Evolutionary conservation across 1,140 invertebrate species (phyloP).

Genomic region (Acromyrmex heyeri): DNA sequence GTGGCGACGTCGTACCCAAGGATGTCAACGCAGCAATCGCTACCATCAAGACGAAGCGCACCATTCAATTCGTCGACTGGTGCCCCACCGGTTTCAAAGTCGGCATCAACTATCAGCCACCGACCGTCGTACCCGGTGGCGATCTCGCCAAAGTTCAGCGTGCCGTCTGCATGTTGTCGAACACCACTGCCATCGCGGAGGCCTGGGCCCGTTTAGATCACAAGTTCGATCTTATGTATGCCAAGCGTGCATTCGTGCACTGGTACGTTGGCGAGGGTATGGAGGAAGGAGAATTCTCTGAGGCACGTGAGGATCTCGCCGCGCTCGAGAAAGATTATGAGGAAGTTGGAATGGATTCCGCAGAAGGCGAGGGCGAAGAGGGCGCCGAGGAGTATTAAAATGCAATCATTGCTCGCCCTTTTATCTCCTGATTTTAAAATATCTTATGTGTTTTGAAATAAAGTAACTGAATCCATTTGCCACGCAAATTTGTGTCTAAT

Average conservation of each 20-base stretch:
- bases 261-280: conserved; percentile 76
- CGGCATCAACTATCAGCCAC: conserved; percentile 73
- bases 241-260: conserved; percentile 73
- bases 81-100: conserved; percentile 91
- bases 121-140: conserved; percentile 72
- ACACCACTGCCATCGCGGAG: conserved; percentile 73
- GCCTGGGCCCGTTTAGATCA: conserved; percentile 73
- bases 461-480: conserved; percentile 51
- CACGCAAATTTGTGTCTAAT: conserved; percentile 5
- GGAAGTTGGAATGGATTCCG: conserved; percentile 75
- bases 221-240: conserved; percentile 75
- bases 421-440: conserved; percentile 22
- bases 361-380: conserved; percentile 71
- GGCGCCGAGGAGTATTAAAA: conserved; percentile 74
- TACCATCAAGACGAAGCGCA: conserved; percentile 73
- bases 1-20: conserved; percentile 73
- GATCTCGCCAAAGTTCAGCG: conserved; percentile 75
- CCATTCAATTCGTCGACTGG: conserved; percentile 89
- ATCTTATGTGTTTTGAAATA: conserved; percentile 63
- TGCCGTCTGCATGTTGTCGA: conserved; percentile 80
- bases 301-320: conserved; percentile 73
- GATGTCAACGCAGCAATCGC: conserved; percentile 74
- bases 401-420: background rate
- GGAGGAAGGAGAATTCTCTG: conserved; percentile 75
- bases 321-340: conserved; percentile 74